phyloP scores from a whole-genome alignment of 2,888 invertebrate species.

The Hirtodrosophila alboralis region DNA sequence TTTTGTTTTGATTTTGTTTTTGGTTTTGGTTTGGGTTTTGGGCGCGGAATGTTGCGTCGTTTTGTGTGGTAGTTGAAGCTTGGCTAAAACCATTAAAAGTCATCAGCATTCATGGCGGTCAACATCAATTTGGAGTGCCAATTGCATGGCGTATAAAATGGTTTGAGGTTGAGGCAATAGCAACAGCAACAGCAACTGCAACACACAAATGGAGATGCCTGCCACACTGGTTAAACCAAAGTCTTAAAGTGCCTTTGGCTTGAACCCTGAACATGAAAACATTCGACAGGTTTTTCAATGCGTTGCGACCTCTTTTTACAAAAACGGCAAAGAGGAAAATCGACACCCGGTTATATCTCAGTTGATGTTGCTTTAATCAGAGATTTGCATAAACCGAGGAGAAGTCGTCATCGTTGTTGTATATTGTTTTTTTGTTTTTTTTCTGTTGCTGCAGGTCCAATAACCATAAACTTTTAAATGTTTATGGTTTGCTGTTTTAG shows the following conservation, averaged over 20 bases:
- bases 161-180: slow-evolving; percentile 39
- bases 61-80: slow-evolving; percentile 30
- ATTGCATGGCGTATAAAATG: slow-evolving; percentile 55
- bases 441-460: slow-evolving; percentile 52
- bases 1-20: slow-evolving; percentile 8
- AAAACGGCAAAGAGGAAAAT: slow-evolving; percentile 20
- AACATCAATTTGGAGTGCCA: slow-evolving; percentile 72
- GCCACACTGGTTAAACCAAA: too few relatives aligned
- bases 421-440: slow-evolving; percentile 12
- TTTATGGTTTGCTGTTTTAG: slow-evolving; percentile 55
- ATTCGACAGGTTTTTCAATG: slow-evolving; percentile 31
- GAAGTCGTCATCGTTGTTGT: slow-evolving; percentile 15
- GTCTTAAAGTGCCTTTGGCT: too few relatives aligned
- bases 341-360: slow-evolving; percentile 29
- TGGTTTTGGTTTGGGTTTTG: slow-evolving; percentile 38
- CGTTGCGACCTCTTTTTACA: slow-evolving; percentile 7
- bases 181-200: too few relatives aligned
- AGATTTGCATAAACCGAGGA: slow-evolving; percentile 62
- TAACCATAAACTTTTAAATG: slow-evolving; percentile 75
- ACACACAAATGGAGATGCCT: slow-evolving; percentile 3
- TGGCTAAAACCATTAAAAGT: slow-evolving; percentile 58
- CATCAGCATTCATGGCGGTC: slow-evolving; percentile 80
- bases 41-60: slow-evolving; percentile 62
- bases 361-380: slow-evolving; percentile 39
- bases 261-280: slow-evolving; percentile 37